A percentile compares a stretch with the other conserved stretches of the same genome.
phyloP scores from a whole-genome alignment of 2,888 invertebrate species.

The Sisyra nigra region DNA sequence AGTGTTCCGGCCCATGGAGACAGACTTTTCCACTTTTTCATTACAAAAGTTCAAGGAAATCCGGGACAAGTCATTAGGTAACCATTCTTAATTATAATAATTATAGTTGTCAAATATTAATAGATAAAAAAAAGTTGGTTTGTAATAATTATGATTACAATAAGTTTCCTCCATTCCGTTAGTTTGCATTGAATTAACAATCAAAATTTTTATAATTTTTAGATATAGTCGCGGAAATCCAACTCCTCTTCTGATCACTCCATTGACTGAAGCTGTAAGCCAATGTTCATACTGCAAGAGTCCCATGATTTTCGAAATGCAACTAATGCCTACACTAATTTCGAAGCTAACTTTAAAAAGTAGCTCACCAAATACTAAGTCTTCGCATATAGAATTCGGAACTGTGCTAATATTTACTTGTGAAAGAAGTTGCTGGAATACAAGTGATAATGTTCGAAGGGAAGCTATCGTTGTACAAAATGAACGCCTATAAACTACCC shows the following conservation, averaged over 20 bases:
- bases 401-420: conserved; percentile 79
- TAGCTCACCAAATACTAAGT: conserved; percentile 24
- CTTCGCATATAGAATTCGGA: conserved; percentile 59
- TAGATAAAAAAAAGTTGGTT: no score
- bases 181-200: background rate
- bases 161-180: background rate
- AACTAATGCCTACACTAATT: conserved; percentile 67
- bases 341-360: conserved; percentile 44
- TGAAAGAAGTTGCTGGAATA: conserved; percentile 47
- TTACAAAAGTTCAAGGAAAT: conserved; percentile 52
- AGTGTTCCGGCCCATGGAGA: conserved; percentile 67
- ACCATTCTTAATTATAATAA: conserved; percentile 9
- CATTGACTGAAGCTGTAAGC: conserved; percentile 34
- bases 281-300: conserved; percentile 55
- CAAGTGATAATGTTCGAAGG: conserved; percentile 43
- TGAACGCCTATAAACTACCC: conserved; percentile 33
- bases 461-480: conserved; percentile 64
- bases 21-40: conserved; percentile 62
- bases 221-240: conserved; percentile 60
- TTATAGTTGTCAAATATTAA: no score
- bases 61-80: conserved; percentile 75
- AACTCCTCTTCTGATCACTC: conserved; percentile 51
- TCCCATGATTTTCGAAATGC: conserved; percentile 62
- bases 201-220: conserved; percentile 15
- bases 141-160: no score